Evolutionary conservation across 1,140 invertebrate species (phyloP).

Genomic region (Elysia chlorotica): DNA sequence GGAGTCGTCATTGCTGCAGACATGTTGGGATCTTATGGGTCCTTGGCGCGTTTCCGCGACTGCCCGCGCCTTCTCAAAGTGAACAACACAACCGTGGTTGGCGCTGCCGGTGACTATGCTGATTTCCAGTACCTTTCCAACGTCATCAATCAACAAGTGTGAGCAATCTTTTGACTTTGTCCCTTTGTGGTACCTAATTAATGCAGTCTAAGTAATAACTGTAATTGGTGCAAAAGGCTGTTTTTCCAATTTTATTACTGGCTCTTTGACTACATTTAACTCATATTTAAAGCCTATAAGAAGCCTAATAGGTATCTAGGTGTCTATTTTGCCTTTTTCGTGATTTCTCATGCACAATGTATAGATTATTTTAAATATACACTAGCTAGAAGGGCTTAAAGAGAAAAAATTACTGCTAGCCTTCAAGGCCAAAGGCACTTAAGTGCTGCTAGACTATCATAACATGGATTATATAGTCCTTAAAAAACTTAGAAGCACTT

Average conservation of each 20-base stretch:
- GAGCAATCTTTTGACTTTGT: conserved; percentile 51
- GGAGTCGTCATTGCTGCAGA: conserved; percentile 93
- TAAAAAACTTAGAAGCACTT: too few relatives aligned
- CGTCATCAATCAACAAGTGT: conserved; percentile 91
- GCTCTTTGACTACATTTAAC: neutral
- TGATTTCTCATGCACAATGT: too few relatives aligned
- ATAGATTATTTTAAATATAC: too few relatives aligned
- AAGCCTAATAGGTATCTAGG: neutral
- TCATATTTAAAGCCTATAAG: neutral
- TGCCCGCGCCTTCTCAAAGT: conserved; percentile 84
- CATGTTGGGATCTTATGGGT: conserved; percentile 89
- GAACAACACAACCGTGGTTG: conserved; percentile 87
- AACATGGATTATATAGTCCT: too few relatives aligned
- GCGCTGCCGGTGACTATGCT: conserved; percentile 90
- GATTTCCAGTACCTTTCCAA: conserved; percentile 91
- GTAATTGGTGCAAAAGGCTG: neutral
- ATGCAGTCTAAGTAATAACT: neutral
- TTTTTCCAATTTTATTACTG: neutral
- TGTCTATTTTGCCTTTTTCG: neutral
- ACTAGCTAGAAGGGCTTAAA: too few relatives aligned
- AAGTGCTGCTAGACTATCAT: too few relatives aligned
- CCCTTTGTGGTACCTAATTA: neutral
- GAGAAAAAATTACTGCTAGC: too few relatives aligned
- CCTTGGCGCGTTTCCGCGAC: conserved; percentile 83
- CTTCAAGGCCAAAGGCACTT: too few relatives aligned